phyloP scores from a whole-genome alignment of 2,113 vertebrate genomes.

The Athene noctua region DNA sequence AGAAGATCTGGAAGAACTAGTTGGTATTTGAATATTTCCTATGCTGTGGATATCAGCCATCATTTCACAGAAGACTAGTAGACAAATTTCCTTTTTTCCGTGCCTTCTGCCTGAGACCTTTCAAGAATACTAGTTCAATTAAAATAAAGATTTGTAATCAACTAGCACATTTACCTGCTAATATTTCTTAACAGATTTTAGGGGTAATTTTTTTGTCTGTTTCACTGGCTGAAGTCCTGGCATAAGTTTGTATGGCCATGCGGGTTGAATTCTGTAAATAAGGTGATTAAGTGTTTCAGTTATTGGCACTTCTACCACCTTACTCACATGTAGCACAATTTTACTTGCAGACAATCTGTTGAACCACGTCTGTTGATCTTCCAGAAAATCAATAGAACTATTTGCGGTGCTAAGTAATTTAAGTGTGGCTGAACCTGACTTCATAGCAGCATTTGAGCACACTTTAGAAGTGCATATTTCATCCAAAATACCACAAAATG shows the following conservation, averaged over 20 bases:
- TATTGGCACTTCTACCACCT: conserved; percentile 27
- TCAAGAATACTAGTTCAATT: neutral
- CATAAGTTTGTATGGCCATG: neutral
- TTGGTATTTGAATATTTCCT: neutral
- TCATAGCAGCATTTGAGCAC: conserved; percentile 10
- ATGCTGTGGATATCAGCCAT: neutral
- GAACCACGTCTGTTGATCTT: conserved; percentile 33
- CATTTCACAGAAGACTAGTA: neutral
- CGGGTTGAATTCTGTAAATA: neutral
- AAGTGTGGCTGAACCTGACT: conserved; percentile 42
- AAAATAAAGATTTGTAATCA: neutral
- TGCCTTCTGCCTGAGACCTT: neutral
- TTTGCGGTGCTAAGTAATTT: conserved; percentile 38
- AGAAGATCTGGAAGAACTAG: neutral
- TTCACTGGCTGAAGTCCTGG: neutral
- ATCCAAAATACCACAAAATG: conserved; percentile 5
- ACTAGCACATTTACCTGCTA: neutral
- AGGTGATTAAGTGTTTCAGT: conserved; percentile 30
- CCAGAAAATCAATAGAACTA: conserved; percentile 45
- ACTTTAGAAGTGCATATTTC: neutral
- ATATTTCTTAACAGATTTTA: neutral
- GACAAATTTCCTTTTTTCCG: neutral
- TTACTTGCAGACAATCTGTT: conserved; percentile 46
- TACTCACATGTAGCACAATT: conserved; percentile 22
- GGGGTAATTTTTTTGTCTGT: neutral